These are phyloP conservation scores for Sebastes melanostomus DNA, from an alignment of 2,797 vertebrate genomes.

Conservation along the genomic window DNA sequence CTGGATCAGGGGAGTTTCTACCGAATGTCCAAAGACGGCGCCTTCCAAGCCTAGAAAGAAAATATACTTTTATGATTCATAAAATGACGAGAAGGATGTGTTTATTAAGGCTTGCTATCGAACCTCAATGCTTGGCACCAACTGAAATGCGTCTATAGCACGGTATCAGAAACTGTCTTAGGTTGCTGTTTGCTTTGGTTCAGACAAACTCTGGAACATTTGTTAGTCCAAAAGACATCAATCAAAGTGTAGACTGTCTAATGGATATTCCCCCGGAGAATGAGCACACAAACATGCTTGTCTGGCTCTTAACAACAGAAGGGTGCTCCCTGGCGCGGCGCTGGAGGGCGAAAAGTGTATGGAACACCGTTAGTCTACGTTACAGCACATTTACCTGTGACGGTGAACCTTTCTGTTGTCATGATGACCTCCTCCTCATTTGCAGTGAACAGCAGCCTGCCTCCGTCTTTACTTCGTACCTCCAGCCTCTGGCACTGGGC, in stretches of 20 bases:
- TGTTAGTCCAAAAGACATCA: no score
- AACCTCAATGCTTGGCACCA: neutral
- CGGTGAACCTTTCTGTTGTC: constrained; percentile 88
- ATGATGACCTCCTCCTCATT: constrained; percentile 89
- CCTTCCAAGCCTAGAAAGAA: constrained; percentile 86
- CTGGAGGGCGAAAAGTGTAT: accelerated
- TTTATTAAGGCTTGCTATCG: neutral
- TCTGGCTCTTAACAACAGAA: no score
- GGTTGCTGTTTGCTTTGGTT: neutral
- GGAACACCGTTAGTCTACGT: no score
- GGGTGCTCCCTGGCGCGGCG: no score
- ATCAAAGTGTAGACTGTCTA: no score
- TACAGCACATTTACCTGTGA: constrained; percentile 83
- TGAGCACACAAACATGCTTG: no score
- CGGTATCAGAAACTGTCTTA: neutral
- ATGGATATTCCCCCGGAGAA: no score
- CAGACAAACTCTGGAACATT: neutral
- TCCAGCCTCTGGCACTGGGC: constrained; percentile 91
- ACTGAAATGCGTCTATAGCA: neutral
- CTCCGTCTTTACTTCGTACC: constrained; percentile 84
- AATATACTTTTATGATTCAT: neutral
- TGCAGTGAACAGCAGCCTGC: constrained; percentile 87
- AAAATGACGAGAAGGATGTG: neutral
- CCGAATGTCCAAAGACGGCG: constrained; percentile 90
- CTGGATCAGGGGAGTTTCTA: constrained; percentile 92